Evolutionary conservation across 2,113 vertebrate species (phyloP), one percentile per base, ranked within the genome.

Genomic region (Morone chrysops): DNA sequence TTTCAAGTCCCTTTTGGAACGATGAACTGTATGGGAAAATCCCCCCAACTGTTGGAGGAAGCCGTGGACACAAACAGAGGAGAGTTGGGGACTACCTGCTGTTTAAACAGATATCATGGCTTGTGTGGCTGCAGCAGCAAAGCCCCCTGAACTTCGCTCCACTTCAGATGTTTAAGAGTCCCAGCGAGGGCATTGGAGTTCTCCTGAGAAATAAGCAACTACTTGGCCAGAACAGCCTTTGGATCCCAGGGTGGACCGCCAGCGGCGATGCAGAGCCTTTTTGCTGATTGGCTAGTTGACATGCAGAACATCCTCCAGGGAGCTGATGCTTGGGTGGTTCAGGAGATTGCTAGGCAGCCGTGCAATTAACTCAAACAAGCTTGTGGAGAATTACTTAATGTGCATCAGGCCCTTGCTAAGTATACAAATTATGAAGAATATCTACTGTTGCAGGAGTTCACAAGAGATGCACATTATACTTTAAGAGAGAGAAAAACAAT

Each of bases 161-260:
- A 85, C 90, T 91, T 94, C 83, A 91, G 85, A 91, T 80, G 87
- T 91, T 93, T 94, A 86, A 92, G 84, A 87, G 87, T 92, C 90
- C 92, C 87, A 86, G 71, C 1, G 84, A 92, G 84, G 67, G 75
- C 80, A 75, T 83, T 61, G 73, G 48, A 45, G 78, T 80, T 86
- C 90, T 89, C 92, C 72, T 72, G 93, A 93, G 93, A 91, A 92
- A 92, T 93, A 83, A 93, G 79, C 84, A 91, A 92, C 82, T 90
- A 82, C 90, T 94, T 92, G 90, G 89, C 91, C 93, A 94, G 94
- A 94, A 92, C 89, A 91, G 91, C 90, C 85, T 92, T 90, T 90
- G 91, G 89, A 93, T 93, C 85, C 82, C 78, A 22, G 88, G 59
- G 81, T 87, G 83, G 91, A 92, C 88, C 89, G 90, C 90, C 93